Evolutionary conservation across 2,888 invertebrate genomes (phyloP).

Genomic region (Amblyteles armatorius): DNA sequence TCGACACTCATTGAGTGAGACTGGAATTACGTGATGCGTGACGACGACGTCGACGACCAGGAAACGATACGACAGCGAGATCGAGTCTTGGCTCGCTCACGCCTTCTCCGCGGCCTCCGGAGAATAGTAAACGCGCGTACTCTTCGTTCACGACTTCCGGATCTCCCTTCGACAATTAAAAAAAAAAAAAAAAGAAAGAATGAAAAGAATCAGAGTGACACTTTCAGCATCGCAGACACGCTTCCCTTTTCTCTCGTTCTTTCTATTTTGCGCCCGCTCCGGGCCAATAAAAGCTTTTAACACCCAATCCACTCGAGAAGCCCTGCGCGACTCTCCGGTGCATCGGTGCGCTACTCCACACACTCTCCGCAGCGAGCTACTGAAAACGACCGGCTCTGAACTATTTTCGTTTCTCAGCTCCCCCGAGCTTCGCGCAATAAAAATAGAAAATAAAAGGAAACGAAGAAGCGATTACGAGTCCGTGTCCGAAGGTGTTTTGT

Average conservation of each 20-base stretch:
- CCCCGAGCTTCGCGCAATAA: slow-evolving; percentile 36
- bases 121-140: slow-evolving; percentile 33
- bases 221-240: background rate
- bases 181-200: slow-evolving; percentile 27
- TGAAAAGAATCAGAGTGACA: slow-evolving; percentile 17
- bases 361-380: slow-evolving; percentile 31
- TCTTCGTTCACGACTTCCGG: slow-evolving; percentile 32
- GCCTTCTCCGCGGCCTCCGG: background rate
- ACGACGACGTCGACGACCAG: slow-evolving; percentile 51
- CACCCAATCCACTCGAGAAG: slow-evolving; percentile 68
- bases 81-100: slow-evolving; percentile 14
- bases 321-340: slow-evolving; percentile 42
- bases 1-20: slow-evolving; percentile 54
- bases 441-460: slow-evolving; percentile 58
- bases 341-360: slow-evolving; percentile 36
- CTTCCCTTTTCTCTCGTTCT: slow-evolving; percentile 1
- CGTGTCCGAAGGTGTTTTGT: background rate
- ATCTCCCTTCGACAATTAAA: background rate
- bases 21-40: slow-evolving; percentile 56
- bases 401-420: slow-evolving; percentile 59
- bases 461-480: slow-evolving; percentile 7
- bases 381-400: slow-evolving; percentile 33
- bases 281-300: slow-evolving; percentile 79
- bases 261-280: slow-evolving; percentile 26
- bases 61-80: slow-evolving; percentile 38